Base-by-base conservation (phyloP, 2,113 vertebrate genomes). In the Apistogramma diplotaenia region DNA sequence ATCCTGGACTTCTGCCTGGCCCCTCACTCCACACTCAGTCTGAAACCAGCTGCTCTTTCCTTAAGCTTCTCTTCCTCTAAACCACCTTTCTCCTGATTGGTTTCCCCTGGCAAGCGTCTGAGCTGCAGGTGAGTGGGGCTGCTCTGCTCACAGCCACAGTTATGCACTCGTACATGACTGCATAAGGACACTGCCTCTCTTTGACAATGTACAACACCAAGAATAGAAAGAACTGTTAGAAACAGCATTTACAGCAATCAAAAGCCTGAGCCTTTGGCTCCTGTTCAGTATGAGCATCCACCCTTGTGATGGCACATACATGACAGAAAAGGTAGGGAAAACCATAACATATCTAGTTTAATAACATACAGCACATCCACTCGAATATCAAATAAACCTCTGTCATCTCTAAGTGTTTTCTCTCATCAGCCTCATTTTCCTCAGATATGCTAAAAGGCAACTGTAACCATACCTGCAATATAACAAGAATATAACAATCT, bases 111-210 rank as follows among this genome's bases (percentile, higher is more conserved):
- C 61, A 46, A 46, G 1, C 43, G 23, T 27, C 61, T 46, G 61
- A 18, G 9, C 15, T 46, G 15, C 37, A 46, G 37, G 61, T 67
- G 61, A 46, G 58, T n/a, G 29, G 29, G 19, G 29, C 58, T 33
- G 29, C 57, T 59, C 18, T 1, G 16, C 57, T 59, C 57, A 31
- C 27, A 60, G 19, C 18, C 5, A 35, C 15, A 18, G 15, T 18
- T 49, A 7, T 18, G 46, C 16, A 16, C 46, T 16, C 46, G 6
- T 29, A 35, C 40, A 67, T 29, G 40, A 70, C 27, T n/a, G 16
- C 16, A 70, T 0, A 29, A 49, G 25, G 40, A 70, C 5, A 46
- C 16, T 15, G 6, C 0, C 37, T 67, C 37, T 67, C 15, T 18
- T 3, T 67, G 37, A 27, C 61, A 46, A 11, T 15, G 27, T 0